phyloP scores from a whole-genome alignment of 2,797 vertebrate species.

The Pachyuromys duprasi region DNA sequence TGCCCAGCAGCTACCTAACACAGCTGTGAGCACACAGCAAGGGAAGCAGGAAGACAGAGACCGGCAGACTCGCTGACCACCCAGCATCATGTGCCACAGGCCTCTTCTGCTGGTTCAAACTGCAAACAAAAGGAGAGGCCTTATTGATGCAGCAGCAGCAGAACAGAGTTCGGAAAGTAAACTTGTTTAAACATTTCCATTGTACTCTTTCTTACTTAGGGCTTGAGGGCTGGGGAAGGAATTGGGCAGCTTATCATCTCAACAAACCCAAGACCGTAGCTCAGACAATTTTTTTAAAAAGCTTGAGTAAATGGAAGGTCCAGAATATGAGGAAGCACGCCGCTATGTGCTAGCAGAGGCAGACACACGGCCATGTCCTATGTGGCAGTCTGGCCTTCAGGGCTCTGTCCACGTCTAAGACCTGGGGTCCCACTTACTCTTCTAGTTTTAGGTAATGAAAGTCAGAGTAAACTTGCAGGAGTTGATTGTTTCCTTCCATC shows the following conservation, averaged over 20 bases:
- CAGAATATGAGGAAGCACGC: neutral
- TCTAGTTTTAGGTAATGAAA: neutral
- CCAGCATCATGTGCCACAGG: neutral
- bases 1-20: neutral
- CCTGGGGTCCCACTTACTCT: neutral
- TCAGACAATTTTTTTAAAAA: neutral
- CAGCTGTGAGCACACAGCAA: neutral
- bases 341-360: too few species aligned
- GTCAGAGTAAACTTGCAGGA: neutral
- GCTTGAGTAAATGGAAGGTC: neutral
- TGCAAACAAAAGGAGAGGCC: neutral
- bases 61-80: neutral
- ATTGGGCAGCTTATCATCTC: neutral
- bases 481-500: neutral
- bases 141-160: too few species aligned
- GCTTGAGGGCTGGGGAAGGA: neutral
- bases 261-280: neutral
- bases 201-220: neutral
- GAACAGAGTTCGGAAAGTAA: neutral
- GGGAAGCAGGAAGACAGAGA: neutral
- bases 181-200: neutral
- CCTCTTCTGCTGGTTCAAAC: neutral
- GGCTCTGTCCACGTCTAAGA: neutral
- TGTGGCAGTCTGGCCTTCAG: neutral
- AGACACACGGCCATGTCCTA: neutral